phyloP scores from a whole-genome alignment of 1,140 invertebrate genomes.

The Amphibalanus amphitrite region DNA sequence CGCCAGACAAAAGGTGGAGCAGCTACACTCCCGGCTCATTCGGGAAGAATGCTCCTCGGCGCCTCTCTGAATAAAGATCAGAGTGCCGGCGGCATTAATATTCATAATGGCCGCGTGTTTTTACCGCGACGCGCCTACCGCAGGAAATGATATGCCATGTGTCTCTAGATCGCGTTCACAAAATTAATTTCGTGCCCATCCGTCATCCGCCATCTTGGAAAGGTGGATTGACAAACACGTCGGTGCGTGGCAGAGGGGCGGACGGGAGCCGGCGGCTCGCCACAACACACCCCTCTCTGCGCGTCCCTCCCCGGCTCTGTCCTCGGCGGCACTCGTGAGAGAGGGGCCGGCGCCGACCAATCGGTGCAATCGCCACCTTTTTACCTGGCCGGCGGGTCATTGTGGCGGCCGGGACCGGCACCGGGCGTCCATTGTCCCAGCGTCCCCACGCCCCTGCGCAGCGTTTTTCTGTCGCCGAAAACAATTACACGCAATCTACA shows the following conservation, averaged over 20 bases:
- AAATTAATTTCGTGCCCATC: not conserved
- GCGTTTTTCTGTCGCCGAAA: not conserved
- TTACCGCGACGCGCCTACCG: not conserved
- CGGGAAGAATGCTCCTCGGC: not conserved
- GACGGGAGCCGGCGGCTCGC: too few relatives aligned
- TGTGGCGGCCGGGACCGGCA: not conserved
- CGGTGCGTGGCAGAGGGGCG: not conserved
- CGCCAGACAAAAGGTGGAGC: not conserved
- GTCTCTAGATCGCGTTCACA: not conserved
- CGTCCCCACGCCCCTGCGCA: not conserved
- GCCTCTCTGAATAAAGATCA: not conserved
- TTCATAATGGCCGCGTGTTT: not conserved
- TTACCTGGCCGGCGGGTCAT: not conserved
- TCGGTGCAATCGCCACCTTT: not conserved
- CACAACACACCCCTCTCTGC: too few relatives aligned
- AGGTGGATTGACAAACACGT: not conserved
- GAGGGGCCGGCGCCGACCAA: not conserved
- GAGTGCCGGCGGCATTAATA: not conserved
- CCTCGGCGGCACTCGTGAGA: too few relatives aligned
- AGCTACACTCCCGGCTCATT: not conserved
- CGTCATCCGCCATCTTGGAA: not conserved
- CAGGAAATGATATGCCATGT: not conserved
- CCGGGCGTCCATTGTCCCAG: not conserved
- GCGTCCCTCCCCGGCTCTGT: too few relatives aligned
- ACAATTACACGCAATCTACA: slow-evolving; percentile 1